Conservation (phyloP, 2,113 vertebrate genomes). For the Seriola rivoliana region DNA sequence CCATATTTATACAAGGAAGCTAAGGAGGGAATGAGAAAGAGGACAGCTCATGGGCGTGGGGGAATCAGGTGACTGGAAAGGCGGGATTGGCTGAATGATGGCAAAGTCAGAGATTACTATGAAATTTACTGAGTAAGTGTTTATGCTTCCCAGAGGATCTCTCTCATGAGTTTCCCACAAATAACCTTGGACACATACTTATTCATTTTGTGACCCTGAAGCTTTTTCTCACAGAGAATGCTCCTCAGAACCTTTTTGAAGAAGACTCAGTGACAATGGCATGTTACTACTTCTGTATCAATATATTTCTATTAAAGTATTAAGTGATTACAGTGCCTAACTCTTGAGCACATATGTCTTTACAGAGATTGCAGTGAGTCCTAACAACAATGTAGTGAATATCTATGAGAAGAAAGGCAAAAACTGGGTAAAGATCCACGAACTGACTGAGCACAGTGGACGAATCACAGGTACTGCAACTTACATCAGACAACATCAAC, state of each 20-base stretch:
- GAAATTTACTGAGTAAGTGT: background rate
- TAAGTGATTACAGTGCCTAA: background rate
- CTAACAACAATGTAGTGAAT: conserved; percentile 82
- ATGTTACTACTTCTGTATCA: background rate
- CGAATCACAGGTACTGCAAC: conserved; percentile 83
- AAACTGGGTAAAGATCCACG: conserved; percentile 85
- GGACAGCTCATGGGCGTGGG: background rate
- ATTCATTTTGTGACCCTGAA: background rate
- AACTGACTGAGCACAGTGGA: conserved; percentile 86
- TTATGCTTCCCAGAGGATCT: background rate
- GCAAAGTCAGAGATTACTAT: background rate
- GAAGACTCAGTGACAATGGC: background rate
- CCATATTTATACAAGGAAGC: background rate
- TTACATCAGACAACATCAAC: background rate
- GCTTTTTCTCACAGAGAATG: background rate
- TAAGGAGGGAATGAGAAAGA: background rate
- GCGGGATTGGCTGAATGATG: background rate
- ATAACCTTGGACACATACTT: background rate
- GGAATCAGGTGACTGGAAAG: background rate
- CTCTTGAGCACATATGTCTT: background rate
- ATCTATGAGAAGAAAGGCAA: conserved; percentile 86
- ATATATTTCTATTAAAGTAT: background rate
- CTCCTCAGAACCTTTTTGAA: background rate
- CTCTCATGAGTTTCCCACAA: background rate
- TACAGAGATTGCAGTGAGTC: conserved; percentile 86